A percentile compares a stretch with the other conserved stretches of the same genome.
Conservation (phyloP, 1,140 invertebrate species). For the Lerema accius region DNA sequence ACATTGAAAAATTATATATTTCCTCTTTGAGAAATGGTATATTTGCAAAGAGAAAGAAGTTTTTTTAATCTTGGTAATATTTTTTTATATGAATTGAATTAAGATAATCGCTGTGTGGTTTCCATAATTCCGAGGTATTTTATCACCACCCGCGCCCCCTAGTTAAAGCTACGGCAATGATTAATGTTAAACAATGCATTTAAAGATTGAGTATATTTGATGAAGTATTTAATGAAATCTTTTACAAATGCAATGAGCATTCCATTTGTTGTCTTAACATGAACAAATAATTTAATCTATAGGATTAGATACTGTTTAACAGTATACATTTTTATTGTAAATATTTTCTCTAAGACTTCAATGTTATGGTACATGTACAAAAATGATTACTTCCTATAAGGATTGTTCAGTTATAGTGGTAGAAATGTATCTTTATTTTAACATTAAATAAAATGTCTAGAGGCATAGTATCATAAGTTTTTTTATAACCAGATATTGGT, state of each 20-base stretch:
- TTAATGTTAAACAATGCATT: slow-evolving; percentile 10
- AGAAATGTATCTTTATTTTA: not conserved
- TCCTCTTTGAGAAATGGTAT: no score
- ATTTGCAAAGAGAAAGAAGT: no score
- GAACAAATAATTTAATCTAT: slow-evolving; percentile 9
- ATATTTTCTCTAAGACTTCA: slow-evolving; percentile 23
- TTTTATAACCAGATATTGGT: no score
- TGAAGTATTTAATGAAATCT: not conserved
- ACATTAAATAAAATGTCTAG: no score
- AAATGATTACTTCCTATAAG: slow-evolving; percentile 23
- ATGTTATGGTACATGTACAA: slow-evolving; percentile 23
- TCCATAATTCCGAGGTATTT: no score
- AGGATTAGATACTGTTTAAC: slow-evolving; percentile 28
- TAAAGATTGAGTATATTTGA: not conserved
- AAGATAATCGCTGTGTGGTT: no score
- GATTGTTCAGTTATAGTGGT: slow-evolving; percentile 8
- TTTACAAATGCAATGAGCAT: slow-evolving; percentile 10
- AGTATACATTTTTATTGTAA: slow-evolving; percentile 17
- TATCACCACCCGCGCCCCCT: no score
- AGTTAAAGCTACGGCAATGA: not conserved
- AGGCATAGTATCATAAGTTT: no score
- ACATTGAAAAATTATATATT: no score
- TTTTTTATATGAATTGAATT: no score
- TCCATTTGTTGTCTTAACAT: slow-evolving; percentile 14
- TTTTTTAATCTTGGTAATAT: no score